Conservation (phyloP, 2,888 invertebrate genomes). For the Acanthococcus lagerstroemiae region DNA sequence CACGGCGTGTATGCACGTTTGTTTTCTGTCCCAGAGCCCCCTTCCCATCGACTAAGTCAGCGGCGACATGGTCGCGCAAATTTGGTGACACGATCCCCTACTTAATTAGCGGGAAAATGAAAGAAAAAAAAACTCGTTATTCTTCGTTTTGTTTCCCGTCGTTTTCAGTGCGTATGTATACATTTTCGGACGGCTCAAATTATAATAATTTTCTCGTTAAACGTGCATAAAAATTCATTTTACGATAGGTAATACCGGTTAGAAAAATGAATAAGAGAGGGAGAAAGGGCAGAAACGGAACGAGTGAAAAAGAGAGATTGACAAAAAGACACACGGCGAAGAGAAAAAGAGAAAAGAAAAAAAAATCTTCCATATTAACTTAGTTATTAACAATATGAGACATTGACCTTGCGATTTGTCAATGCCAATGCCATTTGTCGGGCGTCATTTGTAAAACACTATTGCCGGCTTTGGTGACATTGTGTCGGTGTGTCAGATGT, state of each 20-base stretch:
- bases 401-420: constrained; percentile 22
- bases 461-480: constrained; percentile 24
- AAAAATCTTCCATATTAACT: constrained; percentile 4
- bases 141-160: too few relatives aligned
- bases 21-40: too few relatives aligned
- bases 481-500: neutral
- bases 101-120: too few relatives aligned
- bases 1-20: too few relatives aligned
- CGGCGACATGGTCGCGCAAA: too few relatives aligned
- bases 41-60: too few relatives aligned
- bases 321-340: neutral
- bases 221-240: neutral
- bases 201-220: neutral
- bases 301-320: neutral
- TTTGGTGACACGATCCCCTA: too few relatives aligned
- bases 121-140: too few relatives aligned
- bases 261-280: neutral
- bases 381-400: constrained; percentile 14
- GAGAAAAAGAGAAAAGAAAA: neutral
- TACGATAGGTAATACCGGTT: neutral
- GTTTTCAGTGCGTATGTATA: too few relatives aligned
- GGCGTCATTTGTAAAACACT: constrained; percentile 12
- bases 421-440: constrained; percentile 23
- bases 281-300: too few relatives aligned
- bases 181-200: too few relatives aligned